Evolutionary conservation across 2,113 vertebrate species (phyloP), one percentile per base, ranked within the genome.

Genomic region (Apteryx mantelli): DNA sequence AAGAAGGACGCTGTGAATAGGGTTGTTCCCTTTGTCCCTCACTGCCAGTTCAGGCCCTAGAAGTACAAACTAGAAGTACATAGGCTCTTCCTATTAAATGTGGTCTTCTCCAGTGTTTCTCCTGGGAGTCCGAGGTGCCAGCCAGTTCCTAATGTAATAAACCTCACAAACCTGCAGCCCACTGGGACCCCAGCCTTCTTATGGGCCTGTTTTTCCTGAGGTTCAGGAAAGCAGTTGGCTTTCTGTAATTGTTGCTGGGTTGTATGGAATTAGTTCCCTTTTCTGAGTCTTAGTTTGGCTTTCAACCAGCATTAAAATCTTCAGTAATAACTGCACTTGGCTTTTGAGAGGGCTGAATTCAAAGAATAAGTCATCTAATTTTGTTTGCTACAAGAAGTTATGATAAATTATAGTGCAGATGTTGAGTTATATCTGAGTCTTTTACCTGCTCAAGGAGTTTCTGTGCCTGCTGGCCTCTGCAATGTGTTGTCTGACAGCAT

Each of bases 391-490:
- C 0, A 30, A 24, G 32, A 11, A 80, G 42, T 85, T 95, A 58
- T 71, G 75, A 88, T 77, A 86, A 90, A 48, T 81, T 32, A 2
- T 25, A 48, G 34, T 73, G 73, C 52, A 69, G 56, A 25, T 64
- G 21, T 48, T 88, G 73, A 81, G 28, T 90, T 91, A 15, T 48
- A 69, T 75, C 64, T 48, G 66, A 82, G 50, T 70, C 75, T 91
- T 82, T 56, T 91, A 86, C 64, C 14, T 75, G 42, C 61, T 84
- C 13, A 48, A 88, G 68, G 71, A 89, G 44, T 68, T 81, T 76
- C 86, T 63, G 28, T 86, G 82, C 28, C 28, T 95, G 64, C 89
- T 93, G 86, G 88, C 56, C 88, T 86, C 32, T 68, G 79, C 79
- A 36, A 18, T 81, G 56, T 26, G 46, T n/a, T 78, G 42, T 28